Percentiles rank a stretch among this genome's conserved stretches.
phyloP scores from a whole-genome alignment of 2,888 invertebrate species.

The Chironomus riparius region DNA sequence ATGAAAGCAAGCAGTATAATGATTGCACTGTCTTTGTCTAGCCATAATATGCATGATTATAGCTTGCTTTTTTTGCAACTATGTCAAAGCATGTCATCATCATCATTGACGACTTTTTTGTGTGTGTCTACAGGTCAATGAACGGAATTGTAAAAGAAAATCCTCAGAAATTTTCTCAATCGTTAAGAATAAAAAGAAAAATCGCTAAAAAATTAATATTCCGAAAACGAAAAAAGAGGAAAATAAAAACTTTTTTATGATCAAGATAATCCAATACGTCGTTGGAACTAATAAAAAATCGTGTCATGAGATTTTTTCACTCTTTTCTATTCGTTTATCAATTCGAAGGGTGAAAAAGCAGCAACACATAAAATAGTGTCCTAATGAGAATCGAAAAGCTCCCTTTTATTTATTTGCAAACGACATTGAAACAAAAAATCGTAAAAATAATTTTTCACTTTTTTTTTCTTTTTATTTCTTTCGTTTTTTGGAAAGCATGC shows the following conservation, averaged over 20 bases:
- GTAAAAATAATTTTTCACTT: background rate
- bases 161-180: background rate
- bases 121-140: too few relatives aligned
- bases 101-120: too few relatives aligned
- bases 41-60: background rate
- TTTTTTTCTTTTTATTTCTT: background rate
- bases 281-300: too few relatives aligned
- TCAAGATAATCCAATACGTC: too few relatives aligned
- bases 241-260: background rate
- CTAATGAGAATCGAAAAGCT: background rate
- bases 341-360: background rate
- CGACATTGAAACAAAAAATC: background rate
- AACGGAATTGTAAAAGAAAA: too few relatives aligned
- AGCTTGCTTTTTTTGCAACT: too few relatives aligned
- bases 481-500: background rate
- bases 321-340: too few relatives aligned
- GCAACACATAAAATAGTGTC: background rate
- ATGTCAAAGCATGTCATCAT: too few relatives aligned
- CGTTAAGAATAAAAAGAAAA: background rate
- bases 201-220: background rate
- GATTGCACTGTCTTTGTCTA: background rate
- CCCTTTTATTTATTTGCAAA: too few relatives aligned
- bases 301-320: too few relatives aligned
- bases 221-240: background rate
- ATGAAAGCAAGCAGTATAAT: too few relatives aligned